Percentiles rank a stretch among this genome's conserved stretches.
These are phyloP conservation scores for Diaprepes abbreviatus DNA, from an alignment of 2,888 invertebrate genomes.

Conservation along the genomic window DNA sequence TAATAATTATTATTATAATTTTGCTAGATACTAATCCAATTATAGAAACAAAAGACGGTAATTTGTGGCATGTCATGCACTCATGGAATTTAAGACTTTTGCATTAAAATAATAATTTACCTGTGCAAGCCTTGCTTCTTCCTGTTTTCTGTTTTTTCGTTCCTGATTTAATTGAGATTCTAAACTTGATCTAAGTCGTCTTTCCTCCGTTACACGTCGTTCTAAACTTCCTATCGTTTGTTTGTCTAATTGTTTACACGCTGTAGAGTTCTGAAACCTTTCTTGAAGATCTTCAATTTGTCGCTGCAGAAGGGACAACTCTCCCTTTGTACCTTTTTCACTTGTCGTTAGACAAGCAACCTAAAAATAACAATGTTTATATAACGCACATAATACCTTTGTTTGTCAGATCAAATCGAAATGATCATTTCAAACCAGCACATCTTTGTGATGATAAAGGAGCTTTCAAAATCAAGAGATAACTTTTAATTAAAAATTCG, in stretches of 20 bases:
- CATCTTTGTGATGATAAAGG: too few species aligned
- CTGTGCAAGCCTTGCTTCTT: slow-evolving; percentile 67
- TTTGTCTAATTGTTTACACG: slow-evolving; percentile 83
- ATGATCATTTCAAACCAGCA: too few species aligned
- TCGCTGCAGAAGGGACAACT: slow-evolving; percentile 84
- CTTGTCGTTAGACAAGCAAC: slow-evolving; percentile 74
- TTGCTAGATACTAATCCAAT: too few species aligned
- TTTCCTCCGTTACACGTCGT: slow-evolving; percentile 87
- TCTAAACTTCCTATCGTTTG: slow-evolving; percentile 83
- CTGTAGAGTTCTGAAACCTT: slow-evolving; percentile 81
- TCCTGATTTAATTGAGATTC: slow-evolving; percentile 83
- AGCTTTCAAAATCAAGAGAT: too few species aligned
- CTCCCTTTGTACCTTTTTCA: slow-evolving; percentile 78
- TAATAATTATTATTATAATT: too few species aligned
- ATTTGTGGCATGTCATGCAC: too few species aligned
- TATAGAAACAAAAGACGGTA: too few species aligned
- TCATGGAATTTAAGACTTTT: too few species aligned
- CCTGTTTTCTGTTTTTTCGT: slow-evolving; percentile 77
- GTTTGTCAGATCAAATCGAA: too few species aligned
- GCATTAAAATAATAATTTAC: too few species aligned
- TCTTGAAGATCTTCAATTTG: slow-evolving; percentile 91
- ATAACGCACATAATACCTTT: too few species aligned
- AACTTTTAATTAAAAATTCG: too few species aligned
- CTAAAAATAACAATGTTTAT: slow-evolving; percentile 66
- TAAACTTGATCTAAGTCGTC: slow-evolving; percentile 80